These are phyloP conservation scores for Lasioglossum vierecki DNA, from an alignment of 2,888 invertebrate genomes.

Conservation along the genomic window DNA sequence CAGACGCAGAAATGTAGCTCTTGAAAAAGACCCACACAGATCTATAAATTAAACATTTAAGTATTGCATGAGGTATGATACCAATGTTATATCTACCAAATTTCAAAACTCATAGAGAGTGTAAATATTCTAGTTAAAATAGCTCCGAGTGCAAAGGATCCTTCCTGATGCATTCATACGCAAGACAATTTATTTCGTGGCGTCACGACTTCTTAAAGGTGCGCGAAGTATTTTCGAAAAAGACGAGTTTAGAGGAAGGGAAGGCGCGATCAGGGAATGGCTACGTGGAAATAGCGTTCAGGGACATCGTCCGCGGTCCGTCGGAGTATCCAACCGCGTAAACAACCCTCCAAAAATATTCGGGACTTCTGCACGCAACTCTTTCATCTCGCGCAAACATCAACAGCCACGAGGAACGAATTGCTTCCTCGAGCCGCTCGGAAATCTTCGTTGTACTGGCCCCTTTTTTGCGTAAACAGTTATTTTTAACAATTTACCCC, in stretches of 20 bases:
- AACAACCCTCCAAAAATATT: slow-evolving; percentile 51
- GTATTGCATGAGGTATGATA: no score
- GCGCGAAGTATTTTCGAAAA: not conserved
- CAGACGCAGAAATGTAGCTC: no score
- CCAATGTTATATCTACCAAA: no score
- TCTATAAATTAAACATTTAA: no score
- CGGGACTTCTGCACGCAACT: slow-evolving; percentile 30
- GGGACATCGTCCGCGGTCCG: slow-evolving; percentile 25
- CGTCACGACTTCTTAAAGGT: not conserved
- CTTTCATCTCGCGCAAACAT: slow-evolving; percentile 36
- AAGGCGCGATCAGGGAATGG: not conserved
- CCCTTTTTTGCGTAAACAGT: not conserved
- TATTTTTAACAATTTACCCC: slow-evolving; percentile 22
- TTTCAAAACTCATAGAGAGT: no score
- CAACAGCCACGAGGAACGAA: slow-evolving; percentile 33
- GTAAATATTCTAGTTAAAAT: no score
- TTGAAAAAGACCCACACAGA: no score
- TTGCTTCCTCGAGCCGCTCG: slow-evolving; percentile 11
- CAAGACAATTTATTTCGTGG: not conserved
- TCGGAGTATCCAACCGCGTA: slow-evolving; percentile 22
- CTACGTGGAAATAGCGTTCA: slow-evolving; percentile 38
- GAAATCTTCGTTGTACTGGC: not conserved
- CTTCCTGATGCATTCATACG: not conserved
- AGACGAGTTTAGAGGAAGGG: not conserved
- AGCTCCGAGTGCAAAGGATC: not conserved